These are phyloP conservation scores for Lonchura striata DNA, from an alignment of 2,113 vertebrate genomes.

Conservation along the genomic window DNA sequence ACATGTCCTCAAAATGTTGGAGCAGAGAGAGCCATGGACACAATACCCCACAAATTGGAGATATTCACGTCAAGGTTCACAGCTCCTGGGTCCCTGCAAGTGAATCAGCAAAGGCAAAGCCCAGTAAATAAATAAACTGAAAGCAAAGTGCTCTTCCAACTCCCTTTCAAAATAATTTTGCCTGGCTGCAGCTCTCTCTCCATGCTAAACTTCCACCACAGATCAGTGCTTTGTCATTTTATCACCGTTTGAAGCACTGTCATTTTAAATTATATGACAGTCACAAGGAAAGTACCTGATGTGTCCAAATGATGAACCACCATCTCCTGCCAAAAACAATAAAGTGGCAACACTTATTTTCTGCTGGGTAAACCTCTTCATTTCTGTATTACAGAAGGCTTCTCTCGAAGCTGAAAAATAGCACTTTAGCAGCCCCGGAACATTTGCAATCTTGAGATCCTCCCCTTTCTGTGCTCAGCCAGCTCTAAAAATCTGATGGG, in stretches of 20 bases:
- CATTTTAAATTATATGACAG: conserved; percentile 2
- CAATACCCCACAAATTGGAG: neutral
- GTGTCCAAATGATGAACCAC: conserved; percentile 46
- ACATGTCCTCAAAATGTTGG: neutral
- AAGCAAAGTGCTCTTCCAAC: neutral
- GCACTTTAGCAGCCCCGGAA: neutral
- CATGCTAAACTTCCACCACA: neutral
- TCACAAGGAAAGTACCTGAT: neutral
- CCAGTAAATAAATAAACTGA: neutral
- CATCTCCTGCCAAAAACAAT: conserved; percentile 11
- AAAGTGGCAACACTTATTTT: neutral
- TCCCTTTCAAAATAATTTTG: neutral
- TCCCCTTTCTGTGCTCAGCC: neutral
- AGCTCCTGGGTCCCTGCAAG: neutral
- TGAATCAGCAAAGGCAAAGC: neutral
- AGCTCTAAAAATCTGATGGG: neutral
- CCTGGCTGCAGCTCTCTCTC: neutral
- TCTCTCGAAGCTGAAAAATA: conserved; percentile 26
- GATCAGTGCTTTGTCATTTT: conserved; percentile 8
- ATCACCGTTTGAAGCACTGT: conserved; percentile 7
- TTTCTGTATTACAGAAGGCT: neutral
- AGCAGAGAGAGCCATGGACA: neutral
- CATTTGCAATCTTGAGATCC: neutral
- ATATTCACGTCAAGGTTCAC: neutral
- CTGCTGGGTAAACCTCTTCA: neutral